Conservation (phyloP, 2,113 vertebrate genomes). For the Phrynosoma blainvillii region DNA sequence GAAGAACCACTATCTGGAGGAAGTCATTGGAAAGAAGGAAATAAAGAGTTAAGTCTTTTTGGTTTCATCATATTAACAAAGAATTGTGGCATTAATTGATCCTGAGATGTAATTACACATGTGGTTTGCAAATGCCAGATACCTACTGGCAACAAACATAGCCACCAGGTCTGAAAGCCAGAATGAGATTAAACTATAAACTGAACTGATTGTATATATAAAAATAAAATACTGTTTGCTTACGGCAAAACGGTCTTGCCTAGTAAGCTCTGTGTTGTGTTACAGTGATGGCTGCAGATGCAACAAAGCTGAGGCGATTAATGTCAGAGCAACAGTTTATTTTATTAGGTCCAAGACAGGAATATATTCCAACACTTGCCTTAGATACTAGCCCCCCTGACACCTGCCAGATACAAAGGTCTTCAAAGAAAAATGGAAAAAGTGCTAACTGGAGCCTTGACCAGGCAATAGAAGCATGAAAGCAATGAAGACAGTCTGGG, state of each 20-base stretch:
- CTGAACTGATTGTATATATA: conserved; percentile 32
- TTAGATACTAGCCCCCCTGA: neutral
- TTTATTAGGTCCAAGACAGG: neutral
- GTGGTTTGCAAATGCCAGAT: conserved; percentile 11
- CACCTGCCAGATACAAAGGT: neutral
- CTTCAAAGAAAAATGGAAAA: neutral
- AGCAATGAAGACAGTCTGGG: neutral
- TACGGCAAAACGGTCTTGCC: conserved; percentile 39
- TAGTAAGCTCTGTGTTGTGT: accelerated
- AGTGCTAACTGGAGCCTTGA: neutral
- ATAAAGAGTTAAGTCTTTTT: neutral
- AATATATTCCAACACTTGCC: neutral
- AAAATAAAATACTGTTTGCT: conserved; percentile 21
- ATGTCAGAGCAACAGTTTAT: neutral
- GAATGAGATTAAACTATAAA: conserved; percentile 46
- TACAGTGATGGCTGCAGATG: neutral
- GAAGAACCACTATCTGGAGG: neutral
- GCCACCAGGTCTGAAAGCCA: conserved; percentile 41
- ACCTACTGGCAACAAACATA: conserved; percentile 28
- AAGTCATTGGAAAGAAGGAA: neutral
- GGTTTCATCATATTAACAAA: conserved; percentile 20
- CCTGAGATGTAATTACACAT: conserved; percentile 56
- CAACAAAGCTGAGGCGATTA: neutral
- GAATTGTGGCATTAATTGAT: conserved; percentile 27
- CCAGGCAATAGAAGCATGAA: neutral